Conservation (phyloP, 2,888 invertebrate genomes). For the Tolmerus cingulatus region DNA sequence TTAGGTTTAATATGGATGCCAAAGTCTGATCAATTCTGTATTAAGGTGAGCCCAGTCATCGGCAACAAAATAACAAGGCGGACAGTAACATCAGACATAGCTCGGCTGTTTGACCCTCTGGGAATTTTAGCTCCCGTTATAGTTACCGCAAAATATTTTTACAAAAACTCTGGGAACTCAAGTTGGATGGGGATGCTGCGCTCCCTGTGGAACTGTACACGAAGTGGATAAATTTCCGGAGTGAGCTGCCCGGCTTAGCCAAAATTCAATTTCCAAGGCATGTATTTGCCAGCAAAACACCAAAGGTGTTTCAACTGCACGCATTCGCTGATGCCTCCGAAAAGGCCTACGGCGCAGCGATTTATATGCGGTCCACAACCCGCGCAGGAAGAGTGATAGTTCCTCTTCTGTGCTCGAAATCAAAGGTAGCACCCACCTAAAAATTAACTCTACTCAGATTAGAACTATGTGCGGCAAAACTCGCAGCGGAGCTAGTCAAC, state of each 20-base stretch:
- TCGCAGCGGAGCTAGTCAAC: neutral
- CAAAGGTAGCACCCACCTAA: conserved; percentile 47
- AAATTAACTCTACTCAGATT: conserved; percentile 50
- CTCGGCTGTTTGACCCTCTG: neutral
- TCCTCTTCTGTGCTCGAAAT: conserved; percentile 39
- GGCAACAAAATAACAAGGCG: neutral
- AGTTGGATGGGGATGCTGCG: neutral
- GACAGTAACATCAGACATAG: neutral
- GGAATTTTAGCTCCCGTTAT: neutral
- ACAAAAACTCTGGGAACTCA: neutral
- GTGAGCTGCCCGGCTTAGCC: neutral
- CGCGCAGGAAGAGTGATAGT: conserved; percentile 37
- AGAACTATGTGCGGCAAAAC: conserved; percentile 48
- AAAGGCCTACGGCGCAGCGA: neutral
- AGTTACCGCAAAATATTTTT: neutral
- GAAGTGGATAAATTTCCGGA: neutral
- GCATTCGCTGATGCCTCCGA: conserved; percentile 9
- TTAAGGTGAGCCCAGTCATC: neutral
- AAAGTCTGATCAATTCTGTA: neutral
- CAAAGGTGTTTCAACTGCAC: neutral
- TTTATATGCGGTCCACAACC: neutral
- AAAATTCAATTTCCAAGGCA: neutral
- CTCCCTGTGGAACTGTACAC: neutral
- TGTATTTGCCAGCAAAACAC: neutral
- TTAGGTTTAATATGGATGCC: conserved; percentile 44